Evolutionary conservation across 2,888 invertebrate genomes (phyloP).

Genomic region (Dasysyrphus tricinctus): DNA sequence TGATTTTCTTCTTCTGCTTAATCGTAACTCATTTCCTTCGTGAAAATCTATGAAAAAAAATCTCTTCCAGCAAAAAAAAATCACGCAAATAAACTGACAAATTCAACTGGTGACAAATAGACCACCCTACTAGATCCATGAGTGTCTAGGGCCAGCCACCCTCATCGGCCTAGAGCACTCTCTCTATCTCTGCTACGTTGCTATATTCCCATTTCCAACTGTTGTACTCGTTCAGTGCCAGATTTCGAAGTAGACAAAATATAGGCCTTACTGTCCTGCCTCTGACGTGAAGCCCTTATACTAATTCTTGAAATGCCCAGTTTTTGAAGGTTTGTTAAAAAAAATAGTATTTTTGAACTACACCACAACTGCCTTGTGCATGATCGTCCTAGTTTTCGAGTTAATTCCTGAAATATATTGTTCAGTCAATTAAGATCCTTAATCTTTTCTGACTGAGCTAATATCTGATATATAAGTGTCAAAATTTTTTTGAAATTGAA

Average conservation of each 20-base stretch:
- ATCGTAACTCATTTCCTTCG: conserved; percentile 68
- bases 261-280: not conserved
- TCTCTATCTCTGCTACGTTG: too few species aligned
- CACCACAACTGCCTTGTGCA: too few species aligned
- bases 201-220: too few species aligned
- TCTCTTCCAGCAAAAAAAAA: conserved; percentile 17
- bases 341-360: too few species aligned
- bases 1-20: conserved; percentile 18
- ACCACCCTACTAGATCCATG: conserved; percentile 32
- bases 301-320: not conserved
- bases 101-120: conserved; percentile 64
- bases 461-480: too few species aligned
- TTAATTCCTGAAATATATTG: too few species aligned
- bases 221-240: not conserved
- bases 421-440: too few species aligned
- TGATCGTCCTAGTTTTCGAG: too few species aligned
- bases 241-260: not conserved
- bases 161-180: not conserved
- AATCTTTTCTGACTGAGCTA: too few species aligned
- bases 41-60: conserved; percentile 26
- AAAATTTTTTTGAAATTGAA: too few species aligned
- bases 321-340: too few species aligned
- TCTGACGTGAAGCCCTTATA: not conserved
- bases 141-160: not conserved
- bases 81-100: conserved; percentile 53